These are phyloP conservation scores for Sciurus niger DNA, from an alignment of 2,113 vertebrate genomes.

Conservation along the genomic window DNA sequence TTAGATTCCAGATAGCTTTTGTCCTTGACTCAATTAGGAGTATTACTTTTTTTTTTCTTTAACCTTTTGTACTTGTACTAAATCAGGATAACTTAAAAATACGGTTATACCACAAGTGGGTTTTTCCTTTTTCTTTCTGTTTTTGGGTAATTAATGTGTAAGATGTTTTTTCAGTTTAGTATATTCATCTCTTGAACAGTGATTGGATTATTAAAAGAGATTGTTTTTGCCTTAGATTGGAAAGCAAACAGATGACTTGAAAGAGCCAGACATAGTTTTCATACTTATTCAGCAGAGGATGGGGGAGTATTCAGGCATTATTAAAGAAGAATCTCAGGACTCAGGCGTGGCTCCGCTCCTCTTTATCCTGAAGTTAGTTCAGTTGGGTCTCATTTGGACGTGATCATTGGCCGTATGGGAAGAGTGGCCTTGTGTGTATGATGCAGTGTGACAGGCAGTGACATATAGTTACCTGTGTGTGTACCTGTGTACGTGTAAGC, in stretches of 20 bases:
- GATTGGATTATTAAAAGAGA: not conserved
- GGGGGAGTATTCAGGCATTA: not conserved
- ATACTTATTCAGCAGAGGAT: not conserved
- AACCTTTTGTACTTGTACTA: not conserved
- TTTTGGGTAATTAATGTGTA: not conserved
- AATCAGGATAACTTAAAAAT: not conserved
- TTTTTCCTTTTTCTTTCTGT: not conserved
- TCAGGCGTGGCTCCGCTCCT: not conserved
- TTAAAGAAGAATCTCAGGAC: not conserved
- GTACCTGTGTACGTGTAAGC: fast-evolving
- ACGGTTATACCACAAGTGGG: not conserved
- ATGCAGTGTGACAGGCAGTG: not conserved
- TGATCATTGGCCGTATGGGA: not conserved
- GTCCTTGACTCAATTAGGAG: constrained; percentile 12
- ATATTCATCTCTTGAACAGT: not conserved
- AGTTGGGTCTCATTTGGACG: not conserved
- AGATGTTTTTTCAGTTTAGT: not conserved
- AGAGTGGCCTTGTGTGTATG: not conserved
- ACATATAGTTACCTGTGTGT: not conserved
- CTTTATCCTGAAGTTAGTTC: constrained; percentile 45
- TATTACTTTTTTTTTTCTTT: not conserved
- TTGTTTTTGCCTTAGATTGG: not conserved
- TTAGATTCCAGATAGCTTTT: not conserved
- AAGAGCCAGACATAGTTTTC: constrained; percentile 7
- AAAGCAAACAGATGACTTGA: constrained; percentile 55